Evolutionary conservation across 2,888 invertebrate genomes (phyloP).

Genomic region (Leucoptera coffeella): DNA sequence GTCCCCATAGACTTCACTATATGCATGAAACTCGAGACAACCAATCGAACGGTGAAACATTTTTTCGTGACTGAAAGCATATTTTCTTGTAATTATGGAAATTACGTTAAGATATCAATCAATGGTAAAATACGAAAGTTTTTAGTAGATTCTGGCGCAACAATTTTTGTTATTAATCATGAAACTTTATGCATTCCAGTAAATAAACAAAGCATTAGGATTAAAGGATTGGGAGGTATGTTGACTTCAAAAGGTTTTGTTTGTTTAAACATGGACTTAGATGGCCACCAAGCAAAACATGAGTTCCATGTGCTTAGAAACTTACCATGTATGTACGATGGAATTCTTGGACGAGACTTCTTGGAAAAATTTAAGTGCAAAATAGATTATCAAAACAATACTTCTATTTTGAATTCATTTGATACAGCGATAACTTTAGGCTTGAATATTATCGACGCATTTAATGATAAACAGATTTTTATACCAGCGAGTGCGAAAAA

Average conservation of each 20-base stretch:
- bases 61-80: background rate
- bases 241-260: conserved; percentile 4
- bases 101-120: background rate
- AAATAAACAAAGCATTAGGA: conserved; percentile 5
- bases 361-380: background rate
- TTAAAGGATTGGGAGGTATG: conserved; percentile 7
- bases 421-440: no score
- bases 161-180: conserved; percentile 6
- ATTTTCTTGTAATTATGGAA: no score
- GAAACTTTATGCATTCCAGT: conserved; percentile 4
- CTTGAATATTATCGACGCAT: no score
- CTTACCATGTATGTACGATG: background rate
- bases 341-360: conserved; percentile 1
- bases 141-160: conserved; percentile 6
- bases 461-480: no score
- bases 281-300: background rate
- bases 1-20: no score
- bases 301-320: conserved; percentile 5
- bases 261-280: conserved; percentile 2
- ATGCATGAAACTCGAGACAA: background rate
- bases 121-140: background rate
- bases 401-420: no score
- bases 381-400: background rate
- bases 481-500: no score
- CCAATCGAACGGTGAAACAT: conserved; percentile 5